Percentiles rank a stretch among this genome's conserved stretches.
phyloP scores from a whole-genome alignment of 2,113 vertebrate species.

The Callionymus lyra region DNA sequence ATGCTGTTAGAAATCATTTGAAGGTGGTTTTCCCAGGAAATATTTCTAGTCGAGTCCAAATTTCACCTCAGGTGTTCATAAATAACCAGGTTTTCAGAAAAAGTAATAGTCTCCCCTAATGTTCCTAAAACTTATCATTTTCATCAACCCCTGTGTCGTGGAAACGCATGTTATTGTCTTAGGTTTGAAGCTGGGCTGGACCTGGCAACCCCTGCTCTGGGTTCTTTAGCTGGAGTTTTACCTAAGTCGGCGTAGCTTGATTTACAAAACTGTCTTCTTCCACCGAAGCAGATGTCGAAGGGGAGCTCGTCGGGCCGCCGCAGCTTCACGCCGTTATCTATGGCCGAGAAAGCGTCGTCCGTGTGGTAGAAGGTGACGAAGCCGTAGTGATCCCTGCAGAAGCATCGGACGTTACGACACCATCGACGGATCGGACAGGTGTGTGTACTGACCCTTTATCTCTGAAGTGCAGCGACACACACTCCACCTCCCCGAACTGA shows the following conservation, averaged over 20 bases:
- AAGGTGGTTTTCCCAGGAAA: too few relatives aligned
- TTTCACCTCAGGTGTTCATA: too few relatives aligned
- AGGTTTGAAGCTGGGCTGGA: not conserved
- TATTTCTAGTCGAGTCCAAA: too few relatives aligned
- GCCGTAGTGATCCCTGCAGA: conserved; percentile 80
- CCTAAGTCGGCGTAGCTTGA: conserved; percentile 81
- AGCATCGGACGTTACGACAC: not conserved
- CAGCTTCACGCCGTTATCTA: conserved; percentile 80
- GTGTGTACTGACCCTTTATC: conserved; percentile 49
- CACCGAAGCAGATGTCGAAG: conserved; percentile 88
- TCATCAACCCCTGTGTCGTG: too few relatives aligned
- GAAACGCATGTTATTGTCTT: too few relatives aligned
- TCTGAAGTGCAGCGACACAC: conserved; percentile 86
- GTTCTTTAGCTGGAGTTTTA: conserved; percentile 51
- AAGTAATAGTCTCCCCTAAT: too few relatives aligned
- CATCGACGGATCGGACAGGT: rapidly evolving
- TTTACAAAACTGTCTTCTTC: conserved; percentile 85
- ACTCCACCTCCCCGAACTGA: conserved; percentile 84
- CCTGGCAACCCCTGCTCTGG: not conserved
- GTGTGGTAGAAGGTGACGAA: conserved; percentile 88
- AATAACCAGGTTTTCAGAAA: too few relatives aligned
- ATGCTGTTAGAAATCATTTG: not conserved
- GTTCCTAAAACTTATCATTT: too few relatives aligned
- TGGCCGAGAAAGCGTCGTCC: conserved; percentile 81
- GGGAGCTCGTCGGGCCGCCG: conserved; percentile 79